Conservation (phyloP, 2,888 invertebrate species). For the Athalia cordata region DNA sequence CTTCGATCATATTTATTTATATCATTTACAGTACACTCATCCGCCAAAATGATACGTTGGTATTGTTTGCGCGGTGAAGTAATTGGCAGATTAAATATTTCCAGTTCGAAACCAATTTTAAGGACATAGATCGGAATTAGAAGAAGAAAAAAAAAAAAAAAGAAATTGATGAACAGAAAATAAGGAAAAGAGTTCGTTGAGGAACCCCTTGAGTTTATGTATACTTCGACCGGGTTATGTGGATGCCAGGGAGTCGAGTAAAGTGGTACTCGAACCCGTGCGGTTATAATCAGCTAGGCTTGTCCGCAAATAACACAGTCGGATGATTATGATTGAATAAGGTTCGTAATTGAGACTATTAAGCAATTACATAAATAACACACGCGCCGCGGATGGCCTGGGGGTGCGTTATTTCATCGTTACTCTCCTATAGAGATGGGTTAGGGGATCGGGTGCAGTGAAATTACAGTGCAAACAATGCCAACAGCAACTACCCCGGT, state of each 20-base stretch:
- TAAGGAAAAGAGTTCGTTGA: not conserved
- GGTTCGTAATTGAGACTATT: slow-evolving; percentile 72
- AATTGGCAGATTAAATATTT: too few species aligned
- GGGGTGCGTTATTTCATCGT: slow-evolving; percentile 69
- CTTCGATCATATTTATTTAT: too few species aligned
- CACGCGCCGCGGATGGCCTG: slow-evolving; percentile 55
- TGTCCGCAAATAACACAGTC: slow-evolving; percentile 71
- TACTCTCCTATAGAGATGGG: slow-evolving; percentile 48
- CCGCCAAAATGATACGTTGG: too few species aligned
- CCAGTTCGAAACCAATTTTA: too few species aligned
- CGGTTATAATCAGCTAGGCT: slow-evolving; percentile 72
- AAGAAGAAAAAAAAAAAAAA: too few species aligned
- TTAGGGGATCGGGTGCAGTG: slow-evolving; percentile 49
- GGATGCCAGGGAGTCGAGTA: slow-evolving; percentile 49
- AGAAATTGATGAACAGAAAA: not conserved
- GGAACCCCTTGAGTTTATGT: too few species aligned
- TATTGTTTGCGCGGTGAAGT: too few species aligned
- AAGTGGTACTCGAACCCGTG: slow-evolving; percentile 55
- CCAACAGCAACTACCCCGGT: slow-evolving; percentile 47
- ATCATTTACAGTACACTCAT: too few species aligned
- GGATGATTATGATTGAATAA: slow-evolving; percentile 72
- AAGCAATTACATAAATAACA: slow-evolving; percentile 72
- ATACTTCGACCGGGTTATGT: slow-evolving; percentile 20
- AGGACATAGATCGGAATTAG: too few species aligned
- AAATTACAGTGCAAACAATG: slow-evolving; percentile 71